Conservation (phyloP, 2,113 vertebrate species). For the human region GRCh38 chr3:73907501-73908000, state of each 20-base stretch:
- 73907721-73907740: neutral
- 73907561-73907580: neutral
- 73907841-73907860: neutral
- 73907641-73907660: neutral
- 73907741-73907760: neutral
- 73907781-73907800: neutral
- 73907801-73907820: neutral
- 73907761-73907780: neutral
- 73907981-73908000: neutral
- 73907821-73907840: neutral
- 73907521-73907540: neutral
- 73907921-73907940: neutral
- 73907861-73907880: neutral
- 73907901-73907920: neutral
- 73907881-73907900: neutral
- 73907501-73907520: neutral
- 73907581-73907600: neutral
- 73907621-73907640: neutral
- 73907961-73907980: neutral
- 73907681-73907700: neutral
- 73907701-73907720: neutral
- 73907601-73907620: neutral
- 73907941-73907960: neutral
- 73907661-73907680: neutral
- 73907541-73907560: neutral